phyloP scores from a whole-genome alignment of 2,888 invertebrate genomes.

The Drosophila longiperda region DNA sequence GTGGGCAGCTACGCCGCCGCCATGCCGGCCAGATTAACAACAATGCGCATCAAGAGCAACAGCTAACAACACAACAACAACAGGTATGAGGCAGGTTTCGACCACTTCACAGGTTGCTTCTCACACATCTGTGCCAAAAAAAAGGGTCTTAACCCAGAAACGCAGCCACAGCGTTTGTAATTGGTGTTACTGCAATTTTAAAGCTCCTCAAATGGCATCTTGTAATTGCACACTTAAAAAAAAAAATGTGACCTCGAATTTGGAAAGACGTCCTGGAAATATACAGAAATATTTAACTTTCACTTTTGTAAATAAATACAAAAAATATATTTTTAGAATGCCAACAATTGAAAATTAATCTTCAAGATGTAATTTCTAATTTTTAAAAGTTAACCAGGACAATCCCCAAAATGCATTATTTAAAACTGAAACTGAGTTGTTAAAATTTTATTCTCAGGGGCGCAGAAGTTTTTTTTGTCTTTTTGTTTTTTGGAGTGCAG shows the following conservation, averaged over 20 bases:
- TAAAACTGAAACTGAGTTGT: not conserved
- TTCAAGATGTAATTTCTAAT: not conserved
- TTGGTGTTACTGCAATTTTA: conserved; percentile 80
- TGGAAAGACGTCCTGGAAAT: not conserved
- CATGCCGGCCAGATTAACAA: conserved; percentile 34
- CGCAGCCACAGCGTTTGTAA: conserved; percentile 62
- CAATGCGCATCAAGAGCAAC: conserved; percentile 50
- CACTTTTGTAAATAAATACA: not conserved
- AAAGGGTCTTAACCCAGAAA: conserved; percentile 76
- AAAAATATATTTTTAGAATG: not conserved
- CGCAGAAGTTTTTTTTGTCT: not conserved
- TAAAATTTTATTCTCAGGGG: not conserved
- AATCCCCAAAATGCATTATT: not conserved
- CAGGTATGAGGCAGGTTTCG: conserved; percentile 6
- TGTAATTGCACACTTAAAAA: conserved; percentile 23
- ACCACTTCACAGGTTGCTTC: conserved; percentile 51
- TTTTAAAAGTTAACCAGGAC: not conserved
- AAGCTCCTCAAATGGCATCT: conserved; percentile 64
- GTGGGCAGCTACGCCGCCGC: conserved; percentile 50
- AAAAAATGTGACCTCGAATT: not conserved
- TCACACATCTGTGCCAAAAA: conserved; percentile 25
- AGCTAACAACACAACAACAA: conserved; percentile 5
- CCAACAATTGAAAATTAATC: not conserved
- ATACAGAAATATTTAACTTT: not conserved
- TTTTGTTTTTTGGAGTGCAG: conserved; percentile 29